Conservation (phyloP, 2,797 vertebrate species). For the Protosalanx chinensis region DNA sequence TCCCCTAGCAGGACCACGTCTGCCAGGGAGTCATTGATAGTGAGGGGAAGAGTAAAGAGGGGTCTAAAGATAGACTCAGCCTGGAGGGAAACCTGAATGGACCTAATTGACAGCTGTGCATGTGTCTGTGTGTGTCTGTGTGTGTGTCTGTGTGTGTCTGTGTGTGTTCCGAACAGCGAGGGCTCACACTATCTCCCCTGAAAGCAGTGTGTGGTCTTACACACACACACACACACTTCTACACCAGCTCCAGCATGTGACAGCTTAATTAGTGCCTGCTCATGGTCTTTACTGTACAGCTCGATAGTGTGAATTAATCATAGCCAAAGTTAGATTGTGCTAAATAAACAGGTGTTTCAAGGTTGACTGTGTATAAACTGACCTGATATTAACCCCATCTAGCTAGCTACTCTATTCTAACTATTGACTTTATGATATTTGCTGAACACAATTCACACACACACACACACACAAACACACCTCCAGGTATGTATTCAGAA, state of each 20-base stretch:
- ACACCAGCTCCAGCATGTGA: slow-evolving; percentile 54
- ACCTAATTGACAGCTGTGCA: slow-evolving; percentile 30
- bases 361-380: neutral
- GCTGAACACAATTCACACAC: neutral
- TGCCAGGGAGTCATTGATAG: slow-evolving; percentile 49
- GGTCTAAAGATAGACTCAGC: slow-evolving; percentile 45
- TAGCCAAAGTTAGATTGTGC: slow-evolving; percentile 17
- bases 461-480: neutral
- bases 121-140: neutral
- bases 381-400: neutral
- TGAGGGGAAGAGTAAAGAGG: slow-evolving; percentile 33
- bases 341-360: slow-evolving; percentile 8
- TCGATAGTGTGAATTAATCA: slow-evolving; percentile 55
- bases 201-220: slow-evolving; percentile 36
- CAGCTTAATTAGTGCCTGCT: slow-evolving; percentile 56
- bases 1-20: neutral
- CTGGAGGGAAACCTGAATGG: slow-evolving; percentile 34
- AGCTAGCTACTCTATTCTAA: too few species aligned
- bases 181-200: slow-evolving; percentile 28
- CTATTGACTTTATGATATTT: neutral
- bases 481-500: neutral
- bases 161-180: slow-evolving; percentile 31
- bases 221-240: slow-evolving; percentile 32
- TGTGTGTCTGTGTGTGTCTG: slow-evolving; percentile 15
- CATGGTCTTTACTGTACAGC: slow-evolving; percentile 50